phyloP scores from a whole-genome alignment of 64 coral and sea anemone genomes.

The Trachythela sp. region DNA sequence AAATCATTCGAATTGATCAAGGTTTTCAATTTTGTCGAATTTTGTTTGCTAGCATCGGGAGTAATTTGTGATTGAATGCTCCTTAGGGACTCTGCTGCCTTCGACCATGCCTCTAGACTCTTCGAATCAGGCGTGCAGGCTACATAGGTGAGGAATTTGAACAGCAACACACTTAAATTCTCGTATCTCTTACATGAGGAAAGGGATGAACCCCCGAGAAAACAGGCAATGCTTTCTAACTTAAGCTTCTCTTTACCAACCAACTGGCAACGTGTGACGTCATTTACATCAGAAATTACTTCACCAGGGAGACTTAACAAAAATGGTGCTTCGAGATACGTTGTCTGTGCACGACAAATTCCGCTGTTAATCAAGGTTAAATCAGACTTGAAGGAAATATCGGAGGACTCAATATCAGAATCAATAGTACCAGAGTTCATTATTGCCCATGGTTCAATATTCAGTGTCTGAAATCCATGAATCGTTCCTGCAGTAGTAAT shows the following conservation, averaged over 20 bases:
- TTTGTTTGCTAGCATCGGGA: not conserved
- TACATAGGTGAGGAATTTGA: conserved; percentile 50
- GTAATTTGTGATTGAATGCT: conserved; percentile 41
- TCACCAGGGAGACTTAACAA: conserved; percentile 45
- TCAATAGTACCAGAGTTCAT: conserved; percentile 60
- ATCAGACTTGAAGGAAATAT: conserved; percentile 35
- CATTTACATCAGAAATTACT: conserved; percentile 42
- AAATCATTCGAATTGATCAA: conserved; percentile 18
- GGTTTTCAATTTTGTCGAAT: not conserved
- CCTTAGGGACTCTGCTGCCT: conserved; percentile 40
- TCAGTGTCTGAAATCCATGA: conserved; percentile 29
- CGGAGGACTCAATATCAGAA: conserved; percentile 17
- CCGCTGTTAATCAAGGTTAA: conserved; percentile 58
- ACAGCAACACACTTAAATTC: conserved; percentile 45
- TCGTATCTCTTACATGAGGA: conserved; percentile 32
- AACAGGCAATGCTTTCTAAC: conserved; percentile 56
- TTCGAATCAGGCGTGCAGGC: conserved; percentile 47
- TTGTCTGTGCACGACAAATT: conserved; percentile 44
- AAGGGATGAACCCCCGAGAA: conserved; percentile 48
- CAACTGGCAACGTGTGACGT: conserved; percentile 39
- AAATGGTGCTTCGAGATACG: conserved; percentile 51
- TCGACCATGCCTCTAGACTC: conserved; percentile 51
- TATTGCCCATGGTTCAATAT: conserved; percentile 58
- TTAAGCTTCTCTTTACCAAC: conserved; percentile 33
- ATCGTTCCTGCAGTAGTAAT: conserved; percentile 51